Conservation (phyloP, 2,797 vertebrate species). For the Silurus lanzhouensis region DNA sequence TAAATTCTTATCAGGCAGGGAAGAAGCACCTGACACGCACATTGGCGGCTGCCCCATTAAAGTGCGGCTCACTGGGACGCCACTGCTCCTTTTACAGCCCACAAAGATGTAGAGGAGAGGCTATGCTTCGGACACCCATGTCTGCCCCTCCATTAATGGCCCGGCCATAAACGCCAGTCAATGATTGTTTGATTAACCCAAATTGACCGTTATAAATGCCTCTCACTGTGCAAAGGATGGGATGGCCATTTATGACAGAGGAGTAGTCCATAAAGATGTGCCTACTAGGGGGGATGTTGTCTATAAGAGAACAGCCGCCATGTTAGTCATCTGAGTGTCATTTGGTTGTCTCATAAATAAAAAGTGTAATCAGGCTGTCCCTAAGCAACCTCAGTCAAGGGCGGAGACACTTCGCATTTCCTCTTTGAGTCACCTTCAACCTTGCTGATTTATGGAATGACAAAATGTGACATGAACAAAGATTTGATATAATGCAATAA, state of each 20-base stretch:
- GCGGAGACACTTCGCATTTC: slow-evolving; percentile 22
- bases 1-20: slow-evolving; percentile 59
- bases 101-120: slow-evolving; percentile 44
- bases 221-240: slow-evolving; percentile 56
- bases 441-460: background rate
- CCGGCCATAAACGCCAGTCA: slow-evolving; percentile 57
- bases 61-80: slow-evolving; percentile 37
- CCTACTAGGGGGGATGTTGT: slow-evolving; percentile 32
- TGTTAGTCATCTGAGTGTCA: slow-evolving; percentile 42
- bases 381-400: slow-evolving; percentile 27
- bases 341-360: slow-evolving; percentile 48
- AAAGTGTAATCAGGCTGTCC: slow-evolving; percentile 37
- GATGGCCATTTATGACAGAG: slow-evolving; percentile 52
- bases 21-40: slow-evolving; percentile 55
- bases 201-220: slow-evolving; percentile 60
- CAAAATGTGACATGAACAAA: background rate
- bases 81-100: slow-evolving; percentile 54
- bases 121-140: slow-evolving; percentile 40
- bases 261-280: slow-evolving; percentile 52
- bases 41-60: slow-evolving; percentile 48
- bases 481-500: background rate
- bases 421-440: slow-evolving; percentile 35
- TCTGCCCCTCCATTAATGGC: slow-evolving; percentile 58
- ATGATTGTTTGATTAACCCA: slow-evolving; percentile 64
- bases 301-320: slow-evolving; percentile 37